Base-by-base conservation (phyloP, 1,140 invertebrate species). In the Tetranychus cinnabarinus region DNA sequence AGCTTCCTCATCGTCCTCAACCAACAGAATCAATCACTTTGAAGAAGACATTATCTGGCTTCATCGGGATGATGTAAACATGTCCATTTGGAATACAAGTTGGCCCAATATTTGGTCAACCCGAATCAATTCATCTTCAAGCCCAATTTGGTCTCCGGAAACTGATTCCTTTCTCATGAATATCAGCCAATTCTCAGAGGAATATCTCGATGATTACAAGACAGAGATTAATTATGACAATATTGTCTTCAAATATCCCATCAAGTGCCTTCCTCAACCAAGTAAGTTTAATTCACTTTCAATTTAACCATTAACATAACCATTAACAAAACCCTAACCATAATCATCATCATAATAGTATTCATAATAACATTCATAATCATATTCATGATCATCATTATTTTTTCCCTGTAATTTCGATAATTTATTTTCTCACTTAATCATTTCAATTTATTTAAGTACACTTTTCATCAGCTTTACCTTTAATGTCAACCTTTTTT, bases 181-280 rank as follows among this genome's bases (percentile, higher is more conserved):
- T 57, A 35, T 66, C 13, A n/a, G 15, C 13, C 55, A 56, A 56
- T 56, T 31, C 37, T 10, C 55, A 65, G 82, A 85, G 66, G 82
- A 85, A 66, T 84, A 85, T 67, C 79, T 82, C 60, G 82, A 84
- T 63, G 66, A 67, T 61, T 69, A 73, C 52, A 73, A 68, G 59
- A 68, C 74, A 46, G 67, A 70, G 58, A 71, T 67, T 4, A 66
- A 63, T 68, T 70, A 64, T 68, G 58, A 48, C 46, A 59, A 52
- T n/a, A 52, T 59, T 13, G 23, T 58, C 8, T 50, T 69, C 58
- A 68, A 75, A 54, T 71, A 76, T 58, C 74, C 75, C 63, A 78
- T 84, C 57, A 79, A 82, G 62, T 87, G 84, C 69, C 70, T 84
- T 60, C 85, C 84, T 5, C 74, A 82, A 63, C 84, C 84, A 39